phyloP scores from a whole-genome alignment of 1,140 invertebrate genomes.

The Plectrocnemia conspersa region DNA sequence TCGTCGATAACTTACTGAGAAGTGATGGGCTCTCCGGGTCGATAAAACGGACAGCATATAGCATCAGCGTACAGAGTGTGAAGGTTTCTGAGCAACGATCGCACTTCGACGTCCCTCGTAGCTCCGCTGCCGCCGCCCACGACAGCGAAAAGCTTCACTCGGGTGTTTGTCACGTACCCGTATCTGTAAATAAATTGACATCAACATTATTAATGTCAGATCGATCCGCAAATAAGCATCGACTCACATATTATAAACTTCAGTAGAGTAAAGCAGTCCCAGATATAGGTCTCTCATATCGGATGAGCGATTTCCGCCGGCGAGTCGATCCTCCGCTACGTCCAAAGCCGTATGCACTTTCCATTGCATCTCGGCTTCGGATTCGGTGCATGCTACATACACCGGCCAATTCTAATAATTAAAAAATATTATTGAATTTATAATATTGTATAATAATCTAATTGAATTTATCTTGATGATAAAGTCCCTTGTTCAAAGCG shows the following conservation, averaged over 20 bases:
- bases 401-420: conserved; percentile 81
- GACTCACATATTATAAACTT: conserved; percentile 94
- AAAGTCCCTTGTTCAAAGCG: not conserved
- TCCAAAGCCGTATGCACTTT: conserved; percentile 91
- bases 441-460: not conserved
- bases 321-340: conserved; percentile 88
- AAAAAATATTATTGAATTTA: conserved; percentile 22
- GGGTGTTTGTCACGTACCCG: conserved; percentile 97
- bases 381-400: conserved; percentile 74
- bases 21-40: conserved; percentile 76
- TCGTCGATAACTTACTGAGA: conserved; percentile 65
- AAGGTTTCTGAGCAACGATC: conserved; percentile 85
- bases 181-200: conserved; percentile 61
- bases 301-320: conserved; percentile 45
- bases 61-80: conserved; percentile 89
- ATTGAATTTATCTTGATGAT: not conserved
- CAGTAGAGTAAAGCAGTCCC: conserved; percentile 88
- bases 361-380: conserved; percentile 78
- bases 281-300: conserved; percentile 85
- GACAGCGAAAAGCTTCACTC: conserved; percentile 91
- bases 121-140: conserved; percentile 86
- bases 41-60: conserved; percentile 92
- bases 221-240: conserved; percentile 5
- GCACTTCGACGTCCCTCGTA: conserved; percentile 89
- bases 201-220: not conserved